A percentile compares a stretch with the other conserved stretches of the same genome.
Evolutionary conservation across 2,797 vertebrate genomes (phyloP).

Genomic region (Gobionotothen gibberifrons): DNA sequence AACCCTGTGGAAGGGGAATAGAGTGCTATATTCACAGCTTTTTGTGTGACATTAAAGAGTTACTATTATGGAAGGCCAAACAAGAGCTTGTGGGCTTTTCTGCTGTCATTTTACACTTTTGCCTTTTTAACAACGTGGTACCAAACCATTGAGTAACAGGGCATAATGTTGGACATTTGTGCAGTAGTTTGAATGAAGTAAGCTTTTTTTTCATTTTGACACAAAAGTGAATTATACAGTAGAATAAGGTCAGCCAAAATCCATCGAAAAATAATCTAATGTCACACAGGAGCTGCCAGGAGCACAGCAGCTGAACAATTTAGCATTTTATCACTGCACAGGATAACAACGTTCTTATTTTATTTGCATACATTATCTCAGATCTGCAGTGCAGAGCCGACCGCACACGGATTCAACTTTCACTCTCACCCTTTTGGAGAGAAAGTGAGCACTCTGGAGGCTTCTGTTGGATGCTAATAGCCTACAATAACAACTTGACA

Average conservation of each 20-base stretch:
- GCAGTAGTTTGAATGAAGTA: not conserved
- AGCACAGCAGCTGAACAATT: not conserved
- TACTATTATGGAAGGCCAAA: not conserved
- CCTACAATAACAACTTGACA: constrained; percentile 41
- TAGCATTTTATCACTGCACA: constrained; percentile 1
- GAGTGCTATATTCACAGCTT: constrained; percentile 20
- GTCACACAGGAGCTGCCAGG: constrained; percentile 2
- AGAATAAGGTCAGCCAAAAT: constrained; percentile 10
- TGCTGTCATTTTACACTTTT: not conserved
- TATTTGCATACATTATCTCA: constrained; percentile 10
- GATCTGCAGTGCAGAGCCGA: constrained; percentile 6
- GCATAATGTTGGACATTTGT: not conserved
- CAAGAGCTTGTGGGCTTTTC: constrained; percentile 6
- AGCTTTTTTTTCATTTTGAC: constrained; percentile 8
- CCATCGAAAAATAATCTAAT: not conserved
- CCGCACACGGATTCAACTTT: constrained; percentile 22
- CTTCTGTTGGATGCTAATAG: constrained; percentile 41
- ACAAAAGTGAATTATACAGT: constrained; percentile 4
- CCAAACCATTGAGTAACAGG: not conserved
- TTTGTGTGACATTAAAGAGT: constrained; percentile 29
- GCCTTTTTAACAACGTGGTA: not conserved
- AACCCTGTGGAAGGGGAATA: constrained; percentile 28
- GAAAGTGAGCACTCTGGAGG: constrained; percentile 33
- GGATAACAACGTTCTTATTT: not conserved
- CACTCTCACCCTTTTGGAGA: constrained; percentile 28